Conservation (phyloP, 2,888 invertebrate genomes). For the Polydrusus tereticollis region DNA sequence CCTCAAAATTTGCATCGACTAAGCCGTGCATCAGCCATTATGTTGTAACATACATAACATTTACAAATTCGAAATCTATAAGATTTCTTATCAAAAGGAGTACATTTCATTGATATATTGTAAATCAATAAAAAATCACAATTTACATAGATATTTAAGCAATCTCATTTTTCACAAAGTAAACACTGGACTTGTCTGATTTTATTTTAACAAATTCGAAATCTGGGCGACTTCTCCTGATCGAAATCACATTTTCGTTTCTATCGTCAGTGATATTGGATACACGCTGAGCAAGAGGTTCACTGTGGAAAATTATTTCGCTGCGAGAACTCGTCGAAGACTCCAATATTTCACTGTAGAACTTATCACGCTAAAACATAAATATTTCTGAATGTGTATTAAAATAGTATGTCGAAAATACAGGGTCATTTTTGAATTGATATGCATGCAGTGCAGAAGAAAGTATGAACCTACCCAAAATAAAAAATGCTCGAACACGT, state of each 20-base stretch:
- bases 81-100: too few species aligned
- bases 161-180: conserved; percentile 22
- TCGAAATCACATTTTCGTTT: background rate
- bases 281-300: conserved; percentile 8
- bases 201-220: conserved; percentile 23
- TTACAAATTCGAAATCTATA: too few species aligned
- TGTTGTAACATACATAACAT: too few species aligned
- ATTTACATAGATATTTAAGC: conserved; percentile 24
- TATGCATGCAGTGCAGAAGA: too few species aligned
- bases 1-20: too few species aligned
- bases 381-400: background rate
- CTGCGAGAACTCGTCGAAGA: conserved; percentile 23
- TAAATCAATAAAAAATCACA: background rate
- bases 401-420: too few species aligned
- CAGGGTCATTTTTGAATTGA: too few species aligned
- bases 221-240: background rate
- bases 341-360: conserved; percentile 22
- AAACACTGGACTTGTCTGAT: conserved; percentile 5
- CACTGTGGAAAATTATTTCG: conserved; percentile 28
- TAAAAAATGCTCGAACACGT: too few species aligned
- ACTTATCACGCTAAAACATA: conserved; percentile 28
- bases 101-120: too few species aligned
- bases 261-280: conserved; percentile 3
- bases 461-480: too few species aligned
- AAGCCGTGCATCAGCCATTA: too few species aligned